Conservation (phyloP, 2,113 vertebrate genomes). For the Petromus typicus region DNA sequence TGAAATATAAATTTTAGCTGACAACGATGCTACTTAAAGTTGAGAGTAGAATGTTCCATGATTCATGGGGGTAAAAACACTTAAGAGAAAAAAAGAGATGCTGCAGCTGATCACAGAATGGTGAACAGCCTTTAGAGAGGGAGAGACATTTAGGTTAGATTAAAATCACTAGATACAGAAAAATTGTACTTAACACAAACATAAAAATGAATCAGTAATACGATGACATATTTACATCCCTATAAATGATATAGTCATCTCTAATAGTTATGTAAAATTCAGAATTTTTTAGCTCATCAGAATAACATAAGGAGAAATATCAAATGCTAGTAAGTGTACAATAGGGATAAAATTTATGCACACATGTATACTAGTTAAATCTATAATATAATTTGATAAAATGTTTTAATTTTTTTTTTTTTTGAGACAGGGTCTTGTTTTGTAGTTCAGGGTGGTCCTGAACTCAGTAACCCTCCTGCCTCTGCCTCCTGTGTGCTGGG, state of each 20-base stretch:
- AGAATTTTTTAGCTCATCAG: neutral
- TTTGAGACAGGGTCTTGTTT: too few relatives aligned
- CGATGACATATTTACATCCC: neutral
- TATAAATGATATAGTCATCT: neutral
- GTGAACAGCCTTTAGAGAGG: neutral
- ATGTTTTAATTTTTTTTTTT: too few relatives aligned
- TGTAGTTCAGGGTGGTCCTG: too few relatives aligned
- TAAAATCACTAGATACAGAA: neutral
- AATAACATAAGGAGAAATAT: neutral
- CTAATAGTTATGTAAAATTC: neutral
- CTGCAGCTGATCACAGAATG: neutral
- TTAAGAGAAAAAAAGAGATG: neutral
- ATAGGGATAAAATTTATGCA: neutral
- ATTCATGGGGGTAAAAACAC: neutral
- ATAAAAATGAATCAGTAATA: slow-evolving; percentile 7
- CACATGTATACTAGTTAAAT: neutral
- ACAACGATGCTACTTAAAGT: neutral
- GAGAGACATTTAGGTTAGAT: neutral
- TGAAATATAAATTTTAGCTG: too few relatives aligned
- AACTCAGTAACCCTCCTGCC: too few relatives aligned
- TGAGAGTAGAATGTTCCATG: neutral
- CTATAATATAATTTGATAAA: slow-evolving; percentile 9
- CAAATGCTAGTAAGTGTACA: neutral
- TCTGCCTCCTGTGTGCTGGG: too few relatives aligned
- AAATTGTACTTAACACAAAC: slow-evolving; percentile 7